Conservation (phyloP, 2,113 vertebrate species). For the Rhegmatorhina hoffmannsi region DNA sequence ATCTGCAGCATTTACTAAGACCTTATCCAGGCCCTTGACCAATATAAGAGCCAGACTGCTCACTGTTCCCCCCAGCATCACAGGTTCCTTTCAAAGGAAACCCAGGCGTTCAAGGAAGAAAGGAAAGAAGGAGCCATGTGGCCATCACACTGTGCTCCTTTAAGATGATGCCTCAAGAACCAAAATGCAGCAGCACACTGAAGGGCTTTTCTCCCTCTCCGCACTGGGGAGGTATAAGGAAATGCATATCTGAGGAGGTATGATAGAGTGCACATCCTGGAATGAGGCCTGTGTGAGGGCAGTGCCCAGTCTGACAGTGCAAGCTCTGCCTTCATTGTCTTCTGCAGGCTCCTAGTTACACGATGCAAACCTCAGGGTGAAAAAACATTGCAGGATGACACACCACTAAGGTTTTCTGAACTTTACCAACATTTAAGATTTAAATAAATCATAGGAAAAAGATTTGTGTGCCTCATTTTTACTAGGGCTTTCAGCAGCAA, state of each 20-base stretch:
- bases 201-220: not conserved
- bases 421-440: not conserved
- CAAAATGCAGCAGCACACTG: not conserved
- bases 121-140: not conserved
- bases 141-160: too few species aligned
- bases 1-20: not conserved
- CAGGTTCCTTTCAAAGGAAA: not conserved
- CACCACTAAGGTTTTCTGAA: not conserved
- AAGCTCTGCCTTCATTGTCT: not conserved
- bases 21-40: not conserved
- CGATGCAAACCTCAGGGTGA: not conserved
- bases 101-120: not conserved
- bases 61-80: not conserved
- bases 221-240: not conserved
- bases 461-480: not conserved
- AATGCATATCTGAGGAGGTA: not conserved
- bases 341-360: not conserved
- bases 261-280: not conserved
- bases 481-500: not conserved
- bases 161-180: not conserved
- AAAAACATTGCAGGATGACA: not conserved
- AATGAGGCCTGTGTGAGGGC: not conserved
- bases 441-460: not conserved
- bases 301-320: not conserved
- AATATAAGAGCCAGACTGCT: not conserved